Conservation (phyloP, 2,797 vertebrate genomes). For the Falco concolor region DNA sequence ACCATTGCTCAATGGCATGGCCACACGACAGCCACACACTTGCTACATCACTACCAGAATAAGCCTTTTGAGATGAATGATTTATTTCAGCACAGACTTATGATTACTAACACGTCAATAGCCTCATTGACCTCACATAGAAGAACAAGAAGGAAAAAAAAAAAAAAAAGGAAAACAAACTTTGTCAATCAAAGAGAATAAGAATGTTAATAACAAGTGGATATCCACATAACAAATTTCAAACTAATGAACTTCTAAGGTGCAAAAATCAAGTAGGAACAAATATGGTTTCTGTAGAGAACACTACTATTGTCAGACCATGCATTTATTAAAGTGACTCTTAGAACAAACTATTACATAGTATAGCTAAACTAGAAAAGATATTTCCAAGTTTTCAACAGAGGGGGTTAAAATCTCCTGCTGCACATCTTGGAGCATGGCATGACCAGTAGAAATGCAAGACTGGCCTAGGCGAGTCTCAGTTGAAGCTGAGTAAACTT, state of each 20-base stretch:
- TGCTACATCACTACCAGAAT: background rate
- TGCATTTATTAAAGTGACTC: background rate
- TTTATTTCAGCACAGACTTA: background rate
- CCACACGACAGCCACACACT: background rate
- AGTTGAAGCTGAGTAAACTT: background rate
- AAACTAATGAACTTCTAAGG: background rate
- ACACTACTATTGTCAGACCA: rapidly evolving
- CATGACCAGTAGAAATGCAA: background rate
- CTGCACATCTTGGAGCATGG: background rate
- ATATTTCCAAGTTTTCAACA: background rate
- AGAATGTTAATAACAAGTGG: background rate
- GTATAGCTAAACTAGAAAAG: background rate
- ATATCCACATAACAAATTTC: background rate
- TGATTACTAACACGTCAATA: background rate
- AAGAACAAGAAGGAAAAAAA: background rate
- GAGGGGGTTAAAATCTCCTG: background rate
- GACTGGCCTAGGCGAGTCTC: background rate
- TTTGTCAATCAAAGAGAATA: background rate
- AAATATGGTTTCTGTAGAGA: background rate
- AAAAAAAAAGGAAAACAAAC: background rate
- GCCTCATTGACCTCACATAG: rapidly evolving
- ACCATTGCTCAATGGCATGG: background rate
- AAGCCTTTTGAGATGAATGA: background rate
- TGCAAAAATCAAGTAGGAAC: background rate
- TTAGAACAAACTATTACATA: background rate